phyloP scores from a whole-genome alignment of 2,113 vertebrate genomes.

The Carassius gibelio region DNA sequence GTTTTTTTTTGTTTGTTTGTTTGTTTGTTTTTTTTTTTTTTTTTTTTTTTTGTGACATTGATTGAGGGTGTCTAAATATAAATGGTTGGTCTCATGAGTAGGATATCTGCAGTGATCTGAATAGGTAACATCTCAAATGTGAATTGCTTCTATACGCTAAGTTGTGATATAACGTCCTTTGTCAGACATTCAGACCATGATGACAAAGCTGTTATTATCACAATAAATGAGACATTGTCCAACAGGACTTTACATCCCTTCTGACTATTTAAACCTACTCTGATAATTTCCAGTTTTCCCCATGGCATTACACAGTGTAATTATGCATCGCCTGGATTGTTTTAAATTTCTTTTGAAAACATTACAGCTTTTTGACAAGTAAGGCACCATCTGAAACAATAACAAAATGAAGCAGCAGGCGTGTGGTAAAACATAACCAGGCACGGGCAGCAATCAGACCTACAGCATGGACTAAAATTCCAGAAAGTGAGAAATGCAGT shows the following conservation, averaged over 20 bases:
- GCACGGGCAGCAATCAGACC: slow-evolving; percentile 24
- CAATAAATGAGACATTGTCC: too few species aligned
- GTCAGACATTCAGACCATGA: background rate
- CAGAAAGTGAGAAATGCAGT: background rate
- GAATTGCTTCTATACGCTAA: background rate
- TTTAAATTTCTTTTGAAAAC: slow-evolving; percentile 53
- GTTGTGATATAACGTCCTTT: background rate
- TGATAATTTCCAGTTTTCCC: background rate
- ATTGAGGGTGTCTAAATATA: background rate
- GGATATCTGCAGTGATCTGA: background rate
- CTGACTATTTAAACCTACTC: slow-evolving; percentile 24
- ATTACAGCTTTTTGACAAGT: slow-evolving; percentile 59
- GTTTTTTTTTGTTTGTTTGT: too few species aligned
- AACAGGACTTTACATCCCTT: background rate
- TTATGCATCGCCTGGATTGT: slow-evolving; percentile 34
- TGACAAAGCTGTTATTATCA: too few species aligned
- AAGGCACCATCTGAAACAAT: slow-evolving; percentile 31
- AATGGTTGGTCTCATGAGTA: background rate
- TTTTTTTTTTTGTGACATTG: background rate
- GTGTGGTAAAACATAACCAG: slow-evolving; percentile 11
- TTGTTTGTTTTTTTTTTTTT: too few species aligned
- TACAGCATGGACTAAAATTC: slow-evolving; percentile 34
- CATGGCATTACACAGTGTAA: slow-evolving; percentile 7
- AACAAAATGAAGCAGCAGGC: slow-evolving; percentile 23
- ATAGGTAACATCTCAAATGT: background rate